Evolutionary conservation across 2,797 vertebrate genomes (phyloP).

Genomic region (Lerista edwardsae): DNA sequence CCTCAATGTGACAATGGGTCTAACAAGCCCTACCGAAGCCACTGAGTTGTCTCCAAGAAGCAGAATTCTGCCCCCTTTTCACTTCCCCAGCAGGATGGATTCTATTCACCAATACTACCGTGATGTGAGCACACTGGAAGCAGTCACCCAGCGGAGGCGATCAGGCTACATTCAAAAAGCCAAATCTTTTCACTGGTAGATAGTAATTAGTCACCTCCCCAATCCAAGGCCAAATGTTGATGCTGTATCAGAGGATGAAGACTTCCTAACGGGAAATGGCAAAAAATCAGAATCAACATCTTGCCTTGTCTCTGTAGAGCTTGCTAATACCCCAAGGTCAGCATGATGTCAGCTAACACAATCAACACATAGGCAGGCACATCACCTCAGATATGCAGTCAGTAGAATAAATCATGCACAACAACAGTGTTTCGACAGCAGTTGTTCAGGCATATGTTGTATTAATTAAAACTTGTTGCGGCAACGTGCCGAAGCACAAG

Average conservation of each 20-base stretch:
- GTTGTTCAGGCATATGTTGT: neutral
- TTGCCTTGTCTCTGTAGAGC: neutral
- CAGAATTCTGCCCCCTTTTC: neutral
- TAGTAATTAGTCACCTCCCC: neutral
- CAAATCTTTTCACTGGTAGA: neutral
- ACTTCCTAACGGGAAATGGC: neutral
- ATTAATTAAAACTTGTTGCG: constrained; percentile 6
- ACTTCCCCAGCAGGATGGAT: neutral
- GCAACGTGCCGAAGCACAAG: neutral
- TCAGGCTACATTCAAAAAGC: neutral
- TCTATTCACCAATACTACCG: neutral
- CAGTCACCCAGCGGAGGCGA: neutral
- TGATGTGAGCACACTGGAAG: neutral
- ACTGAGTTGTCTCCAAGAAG: too few species aligned
- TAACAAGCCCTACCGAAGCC: too few species aligned
- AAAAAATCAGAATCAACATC: constrained; percentile 1
- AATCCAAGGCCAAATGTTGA: neutral
- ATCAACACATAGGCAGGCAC: neutral
- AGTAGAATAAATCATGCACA: neutral
- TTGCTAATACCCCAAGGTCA: constrained; percentile 11
- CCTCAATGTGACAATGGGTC: too few species aligned
- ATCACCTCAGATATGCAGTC: neutral
- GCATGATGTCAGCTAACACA: neutral
- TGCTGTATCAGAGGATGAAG: neutral
- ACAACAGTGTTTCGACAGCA: neutral